Percentiles rank a stretch among this genome's conserved stretches.
Evolutionary conservation across 2,113 vertebrate species (phyloP).

Genomic region (Bagarius yarrelli): DNA sequence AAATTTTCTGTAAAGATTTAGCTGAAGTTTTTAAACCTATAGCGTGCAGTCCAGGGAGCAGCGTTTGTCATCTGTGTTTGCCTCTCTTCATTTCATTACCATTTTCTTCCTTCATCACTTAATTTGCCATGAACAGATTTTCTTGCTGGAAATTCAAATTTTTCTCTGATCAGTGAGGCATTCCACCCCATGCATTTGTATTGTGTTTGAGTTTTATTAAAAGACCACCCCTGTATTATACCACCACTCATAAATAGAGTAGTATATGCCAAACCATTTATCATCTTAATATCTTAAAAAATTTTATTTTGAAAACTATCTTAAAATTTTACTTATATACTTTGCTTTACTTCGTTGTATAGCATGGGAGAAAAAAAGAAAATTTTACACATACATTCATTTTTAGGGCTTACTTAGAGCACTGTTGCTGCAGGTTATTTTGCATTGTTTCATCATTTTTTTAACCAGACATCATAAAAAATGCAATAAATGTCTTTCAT

Average conservation of each 20-base stretch:
- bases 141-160: constrained; percentile 99
- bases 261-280: constrained; percentile 82
- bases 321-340: constrained; percentile 41
- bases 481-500: constrained; percentile 10
- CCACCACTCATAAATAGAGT: constrained; percentile 93
- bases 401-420: constrained; percentile 11
- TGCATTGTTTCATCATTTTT: constrained; percentile 7
- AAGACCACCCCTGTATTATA: constrained; percentile 88
- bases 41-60: constrained; percentile 80
- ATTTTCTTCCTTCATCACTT: constrained; percentile 93
- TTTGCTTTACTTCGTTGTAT: neutral
- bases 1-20: constrained; percentile 92
- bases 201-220: constrained; percentile 90
- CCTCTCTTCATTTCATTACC: constrained; percentile 80
- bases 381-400: constrained; percentile 15
- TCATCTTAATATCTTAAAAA: constrained; percentile 69
- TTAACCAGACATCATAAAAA: constrained; percentile 38
- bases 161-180: constrained; percentile 98
- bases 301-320: constrained; percentile 59
- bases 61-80: constrained; percentile 88
- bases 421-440: constrained; percentile 30
- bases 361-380: neutral
- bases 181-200: constrained; percentile 98
- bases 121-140: constrained; percentile 99
- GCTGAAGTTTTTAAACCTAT: constrained; percentile 97